Base-by-base conservation (phyloP, 2,888 invertebrate species). In the Lymantria monacha region DNA sequence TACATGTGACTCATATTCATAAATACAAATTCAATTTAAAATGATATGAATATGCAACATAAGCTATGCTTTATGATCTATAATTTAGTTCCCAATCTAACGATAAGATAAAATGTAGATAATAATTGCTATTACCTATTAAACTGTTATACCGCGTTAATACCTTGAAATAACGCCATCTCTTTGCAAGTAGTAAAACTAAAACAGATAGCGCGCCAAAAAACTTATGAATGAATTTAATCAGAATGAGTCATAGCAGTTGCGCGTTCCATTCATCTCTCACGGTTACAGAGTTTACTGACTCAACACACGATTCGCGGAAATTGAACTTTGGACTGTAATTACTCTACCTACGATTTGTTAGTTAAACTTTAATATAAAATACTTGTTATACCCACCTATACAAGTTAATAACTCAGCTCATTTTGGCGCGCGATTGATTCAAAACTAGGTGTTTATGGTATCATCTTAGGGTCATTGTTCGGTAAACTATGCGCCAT, bases 151-250 rank as follows among this genome's bases (percentile, higher is more conserved):
- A 22, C 5, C 22, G 5, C 22, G 22, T 22, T 22, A 22, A 22
- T 22, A 22, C 5, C 5, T 22, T 3, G n/a, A 33, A 55, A 51
- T 44, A 77, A 57, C 75, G 77, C 78, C 83, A 79, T 74, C 83
- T 81, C 56, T 54, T 55, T 62, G 10, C 14, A 31, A 41, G 38
- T 22, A 44, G 41, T 15, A 36, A 14, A 60, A 22, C 30, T 30
- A 53, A 49, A 54, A 53, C 64, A 73, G 73, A 77, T 77, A 77
- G 75, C 79, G 81, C 85, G 86, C 83, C 79, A 83, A 84, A 78
- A 60, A 78, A 57, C 57, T 70, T 51, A 76, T 88, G 87, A 89
- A 89, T 89, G 88, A 66, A 74, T 59, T 51, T 61, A 58, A 61
- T 10, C 33, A 33, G 33, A 33, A 60, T 85, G 88, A 87, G 63